Evolutionary conservation across 1,140 invertebrate genomes (phyloP), one percentile per base, ranked within the genome.

Genomic region (Oryctes rhinoceros): DNA sequence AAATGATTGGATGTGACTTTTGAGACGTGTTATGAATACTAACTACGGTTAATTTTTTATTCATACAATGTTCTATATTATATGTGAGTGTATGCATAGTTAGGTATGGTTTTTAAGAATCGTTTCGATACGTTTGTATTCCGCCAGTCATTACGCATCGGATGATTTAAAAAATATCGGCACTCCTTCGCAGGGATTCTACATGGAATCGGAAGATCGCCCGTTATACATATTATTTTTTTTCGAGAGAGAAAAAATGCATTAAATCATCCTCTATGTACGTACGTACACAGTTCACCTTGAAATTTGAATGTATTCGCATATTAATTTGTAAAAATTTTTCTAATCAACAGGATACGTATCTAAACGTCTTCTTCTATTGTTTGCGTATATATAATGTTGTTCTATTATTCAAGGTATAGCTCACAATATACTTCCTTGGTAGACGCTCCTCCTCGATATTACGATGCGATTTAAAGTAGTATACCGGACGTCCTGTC

Each of bases 401-500:
- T n/a, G 5, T 18, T 62, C 5, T 24, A 71, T 10, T 44, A 44
- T 44, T 44, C 1, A 44, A 44, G 39, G 39, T 44, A 44, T 44
- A 44, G 39, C 71, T 74, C 74, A 80, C 79, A 80, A 80, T 47
- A 49, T 13, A 76, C 48, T 76, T 76, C 79, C 71, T 80, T 80
- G 30, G 20, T 62, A 18, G 53, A 18, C 53, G 53, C 71, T 44
- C 39, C 39, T 44, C 39, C 30, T 71, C n/a, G 15, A 80, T 67
- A 80, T 9, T 37, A 24, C 11, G 74, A 74, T 76, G 79, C 74
- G 77, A 81, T 83, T 83, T 82, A 37, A 80, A 81, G 79, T 81
- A 82, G 78, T 84, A 78, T 59, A 84, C 85, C 85, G 85, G 85
- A 86, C 85, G 83, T 86, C 85, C 85, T 86, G 85, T 82, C 82